Conservation (phyloP, 2,888 invertebrate genomes). For the Caenorhabditis macrosperma region DNA sequence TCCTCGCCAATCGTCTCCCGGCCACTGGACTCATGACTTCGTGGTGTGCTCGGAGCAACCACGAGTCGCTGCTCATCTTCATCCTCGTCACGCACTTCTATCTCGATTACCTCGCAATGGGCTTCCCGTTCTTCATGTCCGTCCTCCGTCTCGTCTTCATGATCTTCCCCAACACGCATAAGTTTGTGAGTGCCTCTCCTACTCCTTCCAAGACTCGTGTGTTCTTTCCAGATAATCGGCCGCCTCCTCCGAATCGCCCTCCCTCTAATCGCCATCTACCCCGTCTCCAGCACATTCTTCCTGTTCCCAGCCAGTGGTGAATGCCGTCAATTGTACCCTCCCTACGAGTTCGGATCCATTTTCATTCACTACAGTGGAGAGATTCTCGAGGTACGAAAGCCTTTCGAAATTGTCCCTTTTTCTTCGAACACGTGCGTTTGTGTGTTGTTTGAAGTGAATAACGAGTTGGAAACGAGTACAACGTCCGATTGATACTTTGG, state of each 20-base stretch:
- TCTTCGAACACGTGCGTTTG: too few species aligned
- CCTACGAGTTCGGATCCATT: conserved; percentile 41
- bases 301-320: conserved; percentile 46
- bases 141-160: conserved; percentile 33
- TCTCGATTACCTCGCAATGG: conserved; percentile 45
- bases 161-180: conserved; percentile 45
- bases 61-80: conserved; percentile 21
- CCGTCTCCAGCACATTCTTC: conserved; percentile 41
- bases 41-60: conserved; percentile 43
- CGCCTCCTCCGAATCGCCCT: conserved; percentile 22
- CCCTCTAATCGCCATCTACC: conserved; percentile 31
- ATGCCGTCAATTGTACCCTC: conserved; percentile 42
- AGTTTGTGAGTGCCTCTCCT: conserved; percentile 10
- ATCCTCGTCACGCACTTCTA: conserved; percentile 32
- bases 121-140: conserved; percentile 52
- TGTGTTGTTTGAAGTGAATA: too few species aligned
- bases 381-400: conserved; percentile 16
- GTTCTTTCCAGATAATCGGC: conserved; percentile 28
- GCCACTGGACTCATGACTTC: conserved; percentile 46
- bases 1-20: conserved; percentile 34
- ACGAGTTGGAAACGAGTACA: too few species aligned
- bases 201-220: too few species aligned
- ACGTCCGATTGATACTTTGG: too few species aligned
- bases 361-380: conserved; percentile 49
- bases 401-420: neutral